phyloP scores from a whole-genome alignment of 2,113 vertebrate genomes.

The Probosciger aterrimus region DNA sequence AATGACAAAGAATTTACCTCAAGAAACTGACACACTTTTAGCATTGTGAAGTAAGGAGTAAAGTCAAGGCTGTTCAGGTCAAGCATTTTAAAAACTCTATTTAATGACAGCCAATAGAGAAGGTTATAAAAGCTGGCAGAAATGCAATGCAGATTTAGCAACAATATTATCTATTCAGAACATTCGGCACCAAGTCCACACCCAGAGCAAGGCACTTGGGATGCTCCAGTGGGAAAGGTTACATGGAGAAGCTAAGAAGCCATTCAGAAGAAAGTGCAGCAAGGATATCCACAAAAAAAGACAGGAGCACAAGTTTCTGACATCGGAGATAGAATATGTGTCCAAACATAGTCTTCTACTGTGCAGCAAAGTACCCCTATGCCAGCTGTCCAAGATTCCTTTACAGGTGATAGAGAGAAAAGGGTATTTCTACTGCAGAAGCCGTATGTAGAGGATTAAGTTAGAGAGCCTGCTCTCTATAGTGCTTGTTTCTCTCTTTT shows the following conservation, averaged over 20 bases:
- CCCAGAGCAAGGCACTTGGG: neutral
- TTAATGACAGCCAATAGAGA: neutral
- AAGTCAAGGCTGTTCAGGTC: neutral
- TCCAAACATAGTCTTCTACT: neutral
- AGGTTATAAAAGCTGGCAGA: neutral
- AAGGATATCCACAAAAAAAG: neutral
- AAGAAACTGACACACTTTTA: neutral
- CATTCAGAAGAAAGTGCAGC: neutral
- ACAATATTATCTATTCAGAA: neutral
- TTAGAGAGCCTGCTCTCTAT: neutral
- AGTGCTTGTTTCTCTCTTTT: neutral
- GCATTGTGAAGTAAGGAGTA: neutral
- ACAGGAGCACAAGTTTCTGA: accelerated
- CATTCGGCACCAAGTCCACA: neutral
- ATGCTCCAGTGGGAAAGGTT: neutral
- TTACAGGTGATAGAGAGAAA: neutral
- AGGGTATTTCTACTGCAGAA: neutral
- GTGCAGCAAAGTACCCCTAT: neutral
- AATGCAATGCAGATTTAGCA: neutral
- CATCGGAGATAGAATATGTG: neutral
- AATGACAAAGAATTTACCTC: neutral
- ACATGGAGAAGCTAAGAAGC: neutral
- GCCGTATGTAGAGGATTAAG: neutral
- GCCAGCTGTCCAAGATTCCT: neutral
- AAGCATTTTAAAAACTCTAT: neutral